Conservation (phyloP, 2,797 vertebrate genomes). For the Syndactyla subalaris region DNA sequence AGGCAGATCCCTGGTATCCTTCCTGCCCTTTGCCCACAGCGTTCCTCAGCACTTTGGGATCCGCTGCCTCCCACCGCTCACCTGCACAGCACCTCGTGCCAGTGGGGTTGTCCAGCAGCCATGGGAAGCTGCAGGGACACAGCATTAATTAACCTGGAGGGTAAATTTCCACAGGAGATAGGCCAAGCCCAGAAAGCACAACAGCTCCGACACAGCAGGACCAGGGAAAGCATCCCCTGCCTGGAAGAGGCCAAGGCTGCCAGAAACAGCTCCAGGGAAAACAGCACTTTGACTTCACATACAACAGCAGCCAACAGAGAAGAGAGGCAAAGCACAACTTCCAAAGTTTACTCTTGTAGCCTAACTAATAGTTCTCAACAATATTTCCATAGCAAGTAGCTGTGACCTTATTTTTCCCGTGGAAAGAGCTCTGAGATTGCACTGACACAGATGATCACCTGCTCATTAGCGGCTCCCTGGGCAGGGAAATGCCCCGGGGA, state of each 20-base stretch:
- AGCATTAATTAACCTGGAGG: too few relatives aligned
- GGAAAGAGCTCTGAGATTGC: neutral
- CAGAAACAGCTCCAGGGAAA: neutral
- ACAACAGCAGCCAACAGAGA: neutral
- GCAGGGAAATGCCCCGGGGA: neutral
- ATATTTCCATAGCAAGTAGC: neutral
- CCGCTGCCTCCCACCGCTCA: neutral
- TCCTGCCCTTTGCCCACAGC: neutral
- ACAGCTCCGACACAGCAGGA: neutral
- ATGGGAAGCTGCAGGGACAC: neutral
- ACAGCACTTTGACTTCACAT: neutral
- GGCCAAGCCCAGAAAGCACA: accelerated
- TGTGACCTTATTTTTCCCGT: neutral
- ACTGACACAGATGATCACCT: neutral
- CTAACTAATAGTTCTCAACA: neutral
- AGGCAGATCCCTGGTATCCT: too few relatives aligned
- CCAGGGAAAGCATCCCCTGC: neutral
- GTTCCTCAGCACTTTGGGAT: neutral
- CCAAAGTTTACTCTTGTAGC: neutral
- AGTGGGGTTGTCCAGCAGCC: accelerated
- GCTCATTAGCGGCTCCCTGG: neutral
- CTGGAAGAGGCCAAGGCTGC: neutral
- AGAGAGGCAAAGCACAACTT: neutral
- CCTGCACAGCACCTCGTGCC: neutral
- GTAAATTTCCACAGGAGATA: neutral